Evolutionary conservation across 2,888 invertebrate species (phyloP), one percentile per base, ranked within the genome.

Genomic region (Notodonta dromedarius): DNA sequence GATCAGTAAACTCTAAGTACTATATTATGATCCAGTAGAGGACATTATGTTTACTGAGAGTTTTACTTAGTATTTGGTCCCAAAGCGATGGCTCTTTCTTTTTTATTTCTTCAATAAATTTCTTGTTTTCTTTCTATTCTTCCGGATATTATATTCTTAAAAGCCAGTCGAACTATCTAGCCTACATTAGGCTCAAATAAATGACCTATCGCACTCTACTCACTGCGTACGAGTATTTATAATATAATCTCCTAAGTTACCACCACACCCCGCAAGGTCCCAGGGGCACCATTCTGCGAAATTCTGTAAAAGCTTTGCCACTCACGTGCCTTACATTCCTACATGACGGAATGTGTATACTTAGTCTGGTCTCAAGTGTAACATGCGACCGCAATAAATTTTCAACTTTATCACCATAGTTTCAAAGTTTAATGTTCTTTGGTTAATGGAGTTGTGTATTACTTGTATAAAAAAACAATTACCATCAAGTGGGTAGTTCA

Each of bases 271-370:
- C 64, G 58, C 58, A 57, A 56, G 63, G 64, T 82, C 82, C 82
- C 83, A 40, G 61, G 76, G 83, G 82, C 75, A 71, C 69, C 74
- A 73, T 83, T 78, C 58, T 69, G 68, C 74, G 74, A 79, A 81
- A 81, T 82, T 81, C 75, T 80, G 81, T 80, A 78, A 82, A 79
- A 82, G 83, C 82, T 77, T 76, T 68, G 58, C 69, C 70, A 63
- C 72, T 71, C 76, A 67, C 72, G 73, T 76, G 60, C 63, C 75
- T 74, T 69, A 73, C 70, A 77, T 78, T 78, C 76, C 70, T 64
- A 75, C 74, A 66, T 66, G 63, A 70, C 71, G 68, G 63, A 77
- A 72, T 69, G 74, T 74, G 63, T 65, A 65, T 4, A 35, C 65
- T 65, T 64, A 74, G 57, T 59, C 56, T 63, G 61, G 59, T 66